Evolutionary conservation across 2,888 invertebrate genomes (phyloP).

Genomic region (Ochropleura leucogaster): DNA sequence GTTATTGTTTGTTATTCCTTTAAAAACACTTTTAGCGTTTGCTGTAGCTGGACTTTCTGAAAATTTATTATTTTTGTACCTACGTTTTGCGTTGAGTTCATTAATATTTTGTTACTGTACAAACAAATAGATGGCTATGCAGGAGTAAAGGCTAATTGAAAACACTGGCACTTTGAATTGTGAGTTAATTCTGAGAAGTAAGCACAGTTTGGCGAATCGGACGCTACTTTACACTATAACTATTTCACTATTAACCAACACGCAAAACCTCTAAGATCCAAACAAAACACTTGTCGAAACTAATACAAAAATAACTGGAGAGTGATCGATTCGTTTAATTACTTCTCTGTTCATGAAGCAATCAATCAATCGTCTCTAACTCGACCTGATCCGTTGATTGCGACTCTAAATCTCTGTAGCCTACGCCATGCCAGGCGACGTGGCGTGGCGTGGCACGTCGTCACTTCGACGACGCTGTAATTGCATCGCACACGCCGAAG

Average conservation of each 20-base stretch:
- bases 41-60: not conserved
- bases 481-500: conserved; percentile 48
- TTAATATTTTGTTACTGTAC: not conserved
- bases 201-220: not conserved
- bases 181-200: not conserved
- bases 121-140: not conserved
- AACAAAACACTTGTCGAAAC: not conserved
- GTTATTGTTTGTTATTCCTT: conserved; percentile 9
- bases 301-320: conserved; percentile 30
- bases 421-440: conserved; percentile 14
- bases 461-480: conserved; percentile 43
- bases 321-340: conserved; percentile 45
- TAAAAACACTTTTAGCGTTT: not conserved
- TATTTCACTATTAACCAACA: not conserved
- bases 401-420: conserved; percentile 41
- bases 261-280: not conserved
- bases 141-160: no score
- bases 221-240: not conserved
- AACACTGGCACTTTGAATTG: not conserved
- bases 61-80: not conserved
- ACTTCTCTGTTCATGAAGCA: conserved; percentile 31
- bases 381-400: conserved; percentile 32
- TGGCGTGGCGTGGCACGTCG: conserved; percentile 34
- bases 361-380: conserved; percentile 40
- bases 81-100: not conserved